phyloP scores from a whole-genome alignment of 1,140 invertebrate species.

The Cryptotermes secundus region DNA sequence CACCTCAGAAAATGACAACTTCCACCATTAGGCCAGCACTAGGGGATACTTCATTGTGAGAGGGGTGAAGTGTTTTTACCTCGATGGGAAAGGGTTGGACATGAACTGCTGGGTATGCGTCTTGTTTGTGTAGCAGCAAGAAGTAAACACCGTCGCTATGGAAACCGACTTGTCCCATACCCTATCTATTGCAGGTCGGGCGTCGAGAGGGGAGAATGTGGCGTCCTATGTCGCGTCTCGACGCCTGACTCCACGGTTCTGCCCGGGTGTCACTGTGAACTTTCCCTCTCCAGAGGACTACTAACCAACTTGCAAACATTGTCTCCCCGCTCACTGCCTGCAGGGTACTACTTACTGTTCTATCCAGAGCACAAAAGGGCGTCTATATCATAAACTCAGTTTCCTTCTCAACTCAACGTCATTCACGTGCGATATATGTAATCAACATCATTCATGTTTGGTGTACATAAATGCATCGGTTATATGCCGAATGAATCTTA shows the following conservation, averaged over 20 bases:
- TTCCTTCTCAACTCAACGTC: too few species aligned
- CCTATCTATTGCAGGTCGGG: neutral
- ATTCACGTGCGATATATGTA: too few species aligned
- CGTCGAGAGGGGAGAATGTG: neutral
- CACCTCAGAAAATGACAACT: neutral
- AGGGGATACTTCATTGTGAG: slow-evolving; percentile 1
- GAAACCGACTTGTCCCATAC: slow-evolving; percentile 11
- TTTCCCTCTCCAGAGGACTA: neutral
- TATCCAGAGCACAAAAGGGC: too few species aligned
- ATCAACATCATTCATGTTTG: too few species aligned
- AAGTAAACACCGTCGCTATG: slow-evolving; percentile 18
- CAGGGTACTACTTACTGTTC: neutral
- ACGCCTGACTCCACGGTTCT: neutral
- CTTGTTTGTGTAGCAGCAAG: slow-evolving; percentile 15
- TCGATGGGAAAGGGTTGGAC: slow-evolving; percentile 1
- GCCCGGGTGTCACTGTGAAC: neutral
- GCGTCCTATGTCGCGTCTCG: neutral
- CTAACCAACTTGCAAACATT: neutral
- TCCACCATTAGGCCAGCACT: neutral
- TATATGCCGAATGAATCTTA: too few species aligned
- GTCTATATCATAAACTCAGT: too few species aligned
- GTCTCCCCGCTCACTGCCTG: neutral
- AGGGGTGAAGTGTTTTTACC: neutral
- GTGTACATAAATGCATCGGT: too few species aligned
- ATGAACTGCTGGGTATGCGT: slow-evolving; percentile 15